These are phyloP conservation scores for Crocallis elinguaria DNA, from an alignment of 2,888 invertebrate species.

Conservation along the genomic window DNA sequence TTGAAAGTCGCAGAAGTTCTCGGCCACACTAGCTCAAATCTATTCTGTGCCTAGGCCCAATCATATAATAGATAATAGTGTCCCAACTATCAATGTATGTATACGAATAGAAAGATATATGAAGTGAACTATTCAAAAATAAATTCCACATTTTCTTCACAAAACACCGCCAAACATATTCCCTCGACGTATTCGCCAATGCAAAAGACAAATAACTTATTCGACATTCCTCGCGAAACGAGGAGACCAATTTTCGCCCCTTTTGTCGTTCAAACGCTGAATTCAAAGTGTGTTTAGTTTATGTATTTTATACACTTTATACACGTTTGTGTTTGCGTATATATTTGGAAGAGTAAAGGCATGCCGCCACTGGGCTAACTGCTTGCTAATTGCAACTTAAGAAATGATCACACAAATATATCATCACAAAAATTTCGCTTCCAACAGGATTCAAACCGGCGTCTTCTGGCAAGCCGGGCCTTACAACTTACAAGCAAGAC, in stretches of 20 bases:
- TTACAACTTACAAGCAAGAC: too few species aligned
- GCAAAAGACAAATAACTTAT: constrained; percentile 53
- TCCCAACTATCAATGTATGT: too few species aligned
- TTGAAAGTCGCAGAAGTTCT: too few species aligned
- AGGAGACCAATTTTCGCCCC: constrained; percentile 52
- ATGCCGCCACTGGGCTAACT: too few species aligned
- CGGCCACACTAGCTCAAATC: too few species aligned
- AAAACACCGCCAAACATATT: constrained; percentile 27
- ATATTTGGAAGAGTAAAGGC: not conserved
- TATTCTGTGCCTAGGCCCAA: too few species aligned
- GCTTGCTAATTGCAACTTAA: too few species aligned
- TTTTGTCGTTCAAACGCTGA: constrained; percentile 45
- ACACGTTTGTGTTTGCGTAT: constrained; percentile 20
- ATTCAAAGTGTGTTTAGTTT: constrained; percentile 49
- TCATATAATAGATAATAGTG: too few species aligned
- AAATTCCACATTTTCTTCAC: constrained; percentile 1
- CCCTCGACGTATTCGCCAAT: constrained; percentile 39
- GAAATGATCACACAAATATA: too few species aligned
- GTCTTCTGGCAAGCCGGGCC: too few species aligned
- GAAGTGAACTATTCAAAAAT: not conserved
- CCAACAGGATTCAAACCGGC: too few species aligned
- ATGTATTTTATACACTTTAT: constrained; percentile 31
- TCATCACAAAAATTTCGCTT: too few species aligned
- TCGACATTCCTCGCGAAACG: constrained; percentile 42
- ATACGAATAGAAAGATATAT: not conserved